Conservation (phyloP, 2,797 vertebrate species). For the Gastrophryne carolinensis region DNA sequence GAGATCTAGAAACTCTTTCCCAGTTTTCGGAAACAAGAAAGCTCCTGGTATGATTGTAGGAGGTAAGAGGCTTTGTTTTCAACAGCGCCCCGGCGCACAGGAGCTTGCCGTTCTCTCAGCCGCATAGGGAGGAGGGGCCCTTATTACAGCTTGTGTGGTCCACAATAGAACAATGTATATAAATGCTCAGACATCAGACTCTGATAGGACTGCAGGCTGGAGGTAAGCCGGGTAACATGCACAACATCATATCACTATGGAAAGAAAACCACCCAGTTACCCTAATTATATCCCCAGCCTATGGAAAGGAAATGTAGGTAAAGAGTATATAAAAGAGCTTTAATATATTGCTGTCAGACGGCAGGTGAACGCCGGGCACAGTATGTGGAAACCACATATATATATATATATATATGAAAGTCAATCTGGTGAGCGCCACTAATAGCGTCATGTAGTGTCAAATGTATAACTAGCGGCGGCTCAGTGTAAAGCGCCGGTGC, state of each 20-base stretch:
- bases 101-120: neutral
- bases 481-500: too few relatives aligned
- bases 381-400: too few relatives aligned
- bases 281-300: too few relatives aligned
- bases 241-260: neutral
- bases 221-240: neutral
- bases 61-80: neutral
- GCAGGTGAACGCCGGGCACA: too few relatives aligned
- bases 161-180: neutral
- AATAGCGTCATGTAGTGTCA: too few relatives aligned
- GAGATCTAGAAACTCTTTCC: neutral
- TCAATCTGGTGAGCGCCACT: too few relatives aligned
- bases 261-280: too few relatives aligned
- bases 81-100: neutral
- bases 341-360: too few relatives aligned
- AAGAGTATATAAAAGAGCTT: too few relatives aligned
- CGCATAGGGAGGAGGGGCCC: neutral
- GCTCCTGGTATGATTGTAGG: neutral
- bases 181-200: neutral
- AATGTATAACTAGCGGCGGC: too few relatives aligned
- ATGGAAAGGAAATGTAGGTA: too few relatives aligned
- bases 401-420: too few relatives aligned
- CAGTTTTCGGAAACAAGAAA: neutral
- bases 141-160: neutral
- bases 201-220: neutral